Conservation (phyloP, 1,140 invertebrate genomes). For the Zaprionus ghesquierei region DNA sequence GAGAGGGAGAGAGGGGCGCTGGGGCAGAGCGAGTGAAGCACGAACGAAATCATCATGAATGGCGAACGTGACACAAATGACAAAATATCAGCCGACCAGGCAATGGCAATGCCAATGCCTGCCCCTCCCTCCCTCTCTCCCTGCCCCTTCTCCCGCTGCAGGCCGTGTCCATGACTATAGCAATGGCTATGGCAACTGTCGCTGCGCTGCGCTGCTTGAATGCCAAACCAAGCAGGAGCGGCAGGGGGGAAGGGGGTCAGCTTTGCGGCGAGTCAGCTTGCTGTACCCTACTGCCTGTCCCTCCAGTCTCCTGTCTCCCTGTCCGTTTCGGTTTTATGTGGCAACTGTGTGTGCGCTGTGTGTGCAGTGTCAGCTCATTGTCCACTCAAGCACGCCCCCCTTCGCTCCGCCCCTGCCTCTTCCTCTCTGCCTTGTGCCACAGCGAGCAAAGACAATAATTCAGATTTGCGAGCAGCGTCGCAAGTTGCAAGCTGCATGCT, state of each 20-base stretch:
- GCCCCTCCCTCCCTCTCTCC: slow-evolving; percentile 16
- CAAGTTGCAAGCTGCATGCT: neutral
- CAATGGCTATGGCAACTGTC: slow-evolving; percentile 45
- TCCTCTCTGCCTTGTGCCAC: slow-evolving; percentile 21
- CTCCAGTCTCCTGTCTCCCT: slow-evolving; percentile 18
- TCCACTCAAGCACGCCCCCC: slow-evolving; percentile 20
- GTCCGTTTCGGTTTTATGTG: slow-evolving; percentile 67
- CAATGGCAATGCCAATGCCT: slow-evolving; percentile 58
- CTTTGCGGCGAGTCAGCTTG: neutral
- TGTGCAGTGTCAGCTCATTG: slow-evolving; percentile 71
- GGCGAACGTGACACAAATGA: slow-evolving; percentile 79
- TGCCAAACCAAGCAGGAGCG: slow-evolving; percentile 3
- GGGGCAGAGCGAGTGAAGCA: slow-evolving; percentile 7
- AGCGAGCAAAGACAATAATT: slow-evolving; percentile 59
- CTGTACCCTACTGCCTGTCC: slow-evolving; percentile 13
- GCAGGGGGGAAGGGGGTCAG: neutral
- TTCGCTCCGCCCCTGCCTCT: neutral
- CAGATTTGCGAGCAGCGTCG: slow-evolving; percentile 53
- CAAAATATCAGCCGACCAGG: slow-evolving; percentile 70
- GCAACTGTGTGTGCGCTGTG: slow-evolving; percentile 68
- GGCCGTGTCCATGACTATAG: slow-evolving; percentile 11
- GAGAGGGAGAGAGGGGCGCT: neutral
- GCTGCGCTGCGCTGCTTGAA: slow-evolving; percentile 36
- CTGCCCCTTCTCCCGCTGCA: slow-evolving; percentile 3
- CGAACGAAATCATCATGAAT: slow-evolving; percentile 77